phyloP scores from a whole-genome alignment of 2,888 invertebrate species.

The Ochropleura plecta region DNA sequence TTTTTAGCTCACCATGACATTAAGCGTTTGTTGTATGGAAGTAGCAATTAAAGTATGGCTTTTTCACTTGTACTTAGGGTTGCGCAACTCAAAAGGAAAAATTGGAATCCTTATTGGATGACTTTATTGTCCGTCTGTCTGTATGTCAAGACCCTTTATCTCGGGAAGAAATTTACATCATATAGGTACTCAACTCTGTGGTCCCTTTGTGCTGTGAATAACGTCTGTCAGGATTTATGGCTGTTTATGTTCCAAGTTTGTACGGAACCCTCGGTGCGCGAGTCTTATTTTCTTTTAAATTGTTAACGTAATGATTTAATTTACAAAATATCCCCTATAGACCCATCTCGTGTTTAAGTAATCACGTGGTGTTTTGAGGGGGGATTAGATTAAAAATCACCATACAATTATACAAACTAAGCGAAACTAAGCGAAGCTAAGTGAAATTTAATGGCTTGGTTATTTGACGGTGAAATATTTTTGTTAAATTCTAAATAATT shows the following conservation, averaged over 20 bases:
- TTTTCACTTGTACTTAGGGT: background rate
- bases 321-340: slow-evolving; percentile 74
- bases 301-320: background rate
- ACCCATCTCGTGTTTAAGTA: slow-evolving; percentile 75
- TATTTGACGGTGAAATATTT: slow-evolving; percentile 33
- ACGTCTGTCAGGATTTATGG: no score
- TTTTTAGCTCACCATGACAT: background rate
- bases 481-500: background rate
- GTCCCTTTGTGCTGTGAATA: no score
- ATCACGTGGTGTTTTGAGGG: slow-evolving; percentile 80
- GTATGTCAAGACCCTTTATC: no score
- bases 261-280: no score
- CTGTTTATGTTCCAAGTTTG: no score
- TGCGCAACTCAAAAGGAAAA: no score
- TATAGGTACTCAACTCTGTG: no score
- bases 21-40: background rate
- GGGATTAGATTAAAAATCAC: slow-evolving; percentile 78
- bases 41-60: background rate
- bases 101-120: no score
- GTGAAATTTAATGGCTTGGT: slow-evolving; percentile 37
- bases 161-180: no score
- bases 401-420: slow-evolving; percentile 7
- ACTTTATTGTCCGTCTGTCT: no score
- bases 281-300: no score
- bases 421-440: slow-evolving; percentile 27